phyloP scores from a whole-genome alignment of 1,140 invertebrate genomes.

The Aphelenchoides besseyi region DNA sequence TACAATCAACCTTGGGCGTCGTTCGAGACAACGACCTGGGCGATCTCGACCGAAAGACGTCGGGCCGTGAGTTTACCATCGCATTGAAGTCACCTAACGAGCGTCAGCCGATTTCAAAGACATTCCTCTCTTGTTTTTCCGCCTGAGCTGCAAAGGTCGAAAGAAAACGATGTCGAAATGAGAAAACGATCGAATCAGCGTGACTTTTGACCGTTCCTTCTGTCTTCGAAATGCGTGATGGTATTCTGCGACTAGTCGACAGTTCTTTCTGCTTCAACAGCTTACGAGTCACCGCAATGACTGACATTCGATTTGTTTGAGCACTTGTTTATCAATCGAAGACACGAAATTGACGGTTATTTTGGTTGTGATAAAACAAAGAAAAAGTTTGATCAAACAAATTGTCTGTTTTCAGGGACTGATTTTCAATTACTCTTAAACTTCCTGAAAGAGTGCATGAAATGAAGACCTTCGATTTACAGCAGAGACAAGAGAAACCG shows the following conservation, averaged over 20 bases:
- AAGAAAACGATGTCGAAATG: constrained; percentile 1
- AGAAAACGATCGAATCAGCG: not conserved
- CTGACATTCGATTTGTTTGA: not conserved
- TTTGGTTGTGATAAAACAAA: not conserved
- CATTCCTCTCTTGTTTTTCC: not conserved
- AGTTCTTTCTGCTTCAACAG: not conserved
- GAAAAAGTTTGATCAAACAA: not conserved
- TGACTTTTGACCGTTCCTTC: not conserved
- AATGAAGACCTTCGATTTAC: too few species aligned
- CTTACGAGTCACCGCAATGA: too few species aligned
- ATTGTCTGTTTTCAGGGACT: not conserved
- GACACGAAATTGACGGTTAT: not conserved
- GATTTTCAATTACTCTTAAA: too few species aligned
- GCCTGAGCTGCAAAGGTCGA: not conserved
- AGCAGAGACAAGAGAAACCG: too few species aligned
- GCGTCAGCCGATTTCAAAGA: constrained; percentile 3
- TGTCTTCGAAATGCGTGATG: not conserved
- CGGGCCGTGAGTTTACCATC: too few species aligned
- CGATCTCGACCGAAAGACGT: too few species aligned
- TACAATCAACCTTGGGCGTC: too few species aligned
- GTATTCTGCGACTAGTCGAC: not conserved
- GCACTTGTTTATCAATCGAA: not conserved
- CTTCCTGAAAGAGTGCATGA: too few species aligned
- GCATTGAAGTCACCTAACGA: not conserved
- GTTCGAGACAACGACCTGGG: too few species aligned